Conservation (phyloP, 2,113 vertebrate genomes). For the Phaetusa simplex region DNA sequence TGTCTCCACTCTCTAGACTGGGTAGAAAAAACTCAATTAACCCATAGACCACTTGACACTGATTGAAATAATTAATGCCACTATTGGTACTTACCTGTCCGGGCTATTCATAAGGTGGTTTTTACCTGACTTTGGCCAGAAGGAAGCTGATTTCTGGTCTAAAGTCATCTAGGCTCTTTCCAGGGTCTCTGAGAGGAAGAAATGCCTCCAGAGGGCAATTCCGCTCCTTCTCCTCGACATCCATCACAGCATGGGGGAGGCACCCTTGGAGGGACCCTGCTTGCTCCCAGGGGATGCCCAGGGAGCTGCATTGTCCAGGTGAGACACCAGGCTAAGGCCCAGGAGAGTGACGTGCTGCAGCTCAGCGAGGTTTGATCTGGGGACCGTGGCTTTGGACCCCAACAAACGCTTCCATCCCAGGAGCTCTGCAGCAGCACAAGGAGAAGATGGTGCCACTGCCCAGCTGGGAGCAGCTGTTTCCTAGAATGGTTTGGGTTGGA, state of each 20-base stretch:
- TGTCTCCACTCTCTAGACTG: not conserved
- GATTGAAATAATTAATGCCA: not conserved
- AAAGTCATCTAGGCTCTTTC: not conserved
- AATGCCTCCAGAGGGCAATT: not conserved
- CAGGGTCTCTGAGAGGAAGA: not conserved
- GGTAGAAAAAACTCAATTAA: not conserved
- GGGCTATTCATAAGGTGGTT: not conserved
- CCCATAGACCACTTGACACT: rapidly evolving
- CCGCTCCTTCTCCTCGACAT: not conserved
- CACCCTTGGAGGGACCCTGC: rapidly evolving
- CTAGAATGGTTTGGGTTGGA: not conserved
- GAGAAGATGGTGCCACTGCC: not conserved
- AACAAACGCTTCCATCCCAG: rapidly evolving
- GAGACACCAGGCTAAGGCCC: rapidly evolving
- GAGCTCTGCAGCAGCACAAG: not conserved
- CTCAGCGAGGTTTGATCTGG: not conserved
- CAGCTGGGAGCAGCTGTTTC: not conserved
- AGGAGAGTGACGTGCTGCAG: rapidly evolving
- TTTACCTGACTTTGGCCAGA: not conserved
- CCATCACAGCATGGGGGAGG: rapidly evolving
- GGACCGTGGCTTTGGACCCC: rapidly evolving
- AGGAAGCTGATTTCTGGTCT: not conserved
- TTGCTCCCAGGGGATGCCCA: not conserved
- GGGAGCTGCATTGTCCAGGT: not conserved
- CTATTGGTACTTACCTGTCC: not conserved